Base-by-base conservation (phyloP, 2,113 vertebrate genomes). In the Panthera uncia region DNA sequence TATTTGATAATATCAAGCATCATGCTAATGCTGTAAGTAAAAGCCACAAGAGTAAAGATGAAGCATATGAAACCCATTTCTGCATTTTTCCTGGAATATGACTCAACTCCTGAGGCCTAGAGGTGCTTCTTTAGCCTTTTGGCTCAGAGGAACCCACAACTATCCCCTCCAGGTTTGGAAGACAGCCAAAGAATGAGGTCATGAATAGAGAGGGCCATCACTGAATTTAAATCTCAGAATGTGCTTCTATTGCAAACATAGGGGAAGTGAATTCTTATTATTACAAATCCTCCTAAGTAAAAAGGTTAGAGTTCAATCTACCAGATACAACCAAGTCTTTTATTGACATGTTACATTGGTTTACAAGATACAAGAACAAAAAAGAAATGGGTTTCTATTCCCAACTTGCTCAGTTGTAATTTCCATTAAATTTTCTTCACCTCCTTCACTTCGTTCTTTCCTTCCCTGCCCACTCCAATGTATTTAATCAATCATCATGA, bases 21-120 rank as follows among this genome's bases (percentile, higher is more conserved):
- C 73, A 33, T 71, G 52, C 48, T 97, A 97, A 97, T 94, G 85
- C 41, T 33, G 5, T 97, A 95, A 97, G 78, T 96, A 68, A 90
- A 94, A 84, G 80, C 92, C 92, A 82, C 6, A 1, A 36, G 94
- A 96, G 95, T 48, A 94, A 96, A 74, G 36, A 61, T 48, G 61
- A 84, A 52, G 57, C 36, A 16, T 41, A 57, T 6, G 13, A 88
- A 81, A 82, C n/a, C 61, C 71, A 69, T 73, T 92, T 80, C 76
- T 85, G 63, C 31, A n/a, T 66, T 57, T 50, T 91, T 85, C 18
- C 92, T 87, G 88, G 94, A 81, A 93, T 91, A 68, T 38, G 10
- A 83, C 52, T 95, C 80, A 85, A 57, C n/a, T 89, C 36, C 94
- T 65, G 65, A 94, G 81, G 74, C 38, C 66, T n/a, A 48, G 29